Base-by-base conservation (phyloP, 2,797 vertebrate genomes). In the Serranus cabrilla region DNA sequence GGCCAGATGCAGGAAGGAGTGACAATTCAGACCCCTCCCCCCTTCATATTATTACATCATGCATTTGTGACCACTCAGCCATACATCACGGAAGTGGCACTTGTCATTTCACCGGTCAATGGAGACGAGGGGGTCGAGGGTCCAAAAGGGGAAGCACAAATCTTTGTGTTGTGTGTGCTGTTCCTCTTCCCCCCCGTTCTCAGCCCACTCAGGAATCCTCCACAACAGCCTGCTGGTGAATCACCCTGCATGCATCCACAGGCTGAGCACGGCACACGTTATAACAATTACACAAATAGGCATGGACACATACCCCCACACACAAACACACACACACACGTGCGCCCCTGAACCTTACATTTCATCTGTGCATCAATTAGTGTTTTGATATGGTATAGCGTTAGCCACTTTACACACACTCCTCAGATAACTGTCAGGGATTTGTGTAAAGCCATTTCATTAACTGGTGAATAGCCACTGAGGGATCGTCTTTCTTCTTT, bases 241-340 rank as follows among this genome's bases (percentile, higher is more conserved):
- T 93, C 87, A 88, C 83, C 60, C 84, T 60, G 71, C 71, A 74
- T 60, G 71, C 71, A 74, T 90, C 85, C 84, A 84, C 81, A 87
- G 85, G 82, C 83, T 74, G 58, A 83, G 66, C 68, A 67, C 65
- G 23, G 72, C 83, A 72, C 78, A 74, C 39, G 45, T 64, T 70
- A 58, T 56, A 57, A 79, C 74, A 74, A 78, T 86, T 67, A 83
- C 78, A 76, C 78, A 84, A 81, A 90, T 75, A 71, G 46, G 25
- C 71, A 78, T 43, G 42, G 74, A 84, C 76, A 74, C 59, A 69
- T 47, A 65, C 73, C n/a, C 71, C 57, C 74, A 77, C 77, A 73
- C 65, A 83, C 59, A 43, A 7, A 57, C 74, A 77, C 77, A 73
- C 65, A 83, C 34, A 83, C 78, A 76, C 78, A 84, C 80, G 89